A percentile compares a stretch with the other conserved stretches of the same genome.
These are phyloP conservation scores for Lasiurus borealis DNA, from an alignment of 2,113 vertebrate genomes.

Conservation along the genomic window DNA sequence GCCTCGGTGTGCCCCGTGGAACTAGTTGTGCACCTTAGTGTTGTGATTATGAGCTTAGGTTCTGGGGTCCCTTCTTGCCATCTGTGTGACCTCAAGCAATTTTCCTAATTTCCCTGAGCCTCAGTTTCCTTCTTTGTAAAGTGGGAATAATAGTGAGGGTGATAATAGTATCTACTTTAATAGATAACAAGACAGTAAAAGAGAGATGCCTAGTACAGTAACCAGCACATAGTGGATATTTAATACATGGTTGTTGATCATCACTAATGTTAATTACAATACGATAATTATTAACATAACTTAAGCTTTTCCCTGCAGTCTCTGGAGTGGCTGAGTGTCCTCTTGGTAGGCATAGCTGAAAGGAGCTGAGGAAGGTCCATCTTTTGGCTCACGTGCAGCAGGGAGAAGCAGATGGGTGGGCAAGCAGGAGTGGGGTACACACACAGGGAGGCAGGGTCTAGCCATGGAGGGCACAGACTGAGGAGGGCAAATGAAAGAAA, in stretches of 20 bases:
- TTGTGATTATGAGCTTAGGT: not conserved
- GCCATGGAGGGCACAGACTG: not conserved
- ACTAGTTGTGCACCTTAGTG: not conserved
- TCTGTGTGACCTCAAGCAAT: not conserved
- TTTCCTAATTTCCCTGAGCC: not conserved
- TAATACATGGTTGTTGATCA: not conserved
- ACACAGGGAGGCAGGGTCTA: not conserved
- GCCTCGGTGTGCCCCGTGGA: not conserved
- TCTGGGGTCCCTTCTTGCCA: not conserved
- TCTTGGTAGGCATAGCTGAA: not conserved
- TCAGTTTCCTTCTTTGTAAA: conserved; percentile 41
- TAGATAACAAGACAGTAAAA: not conserved
- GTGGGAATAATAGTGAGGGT: not conserved
- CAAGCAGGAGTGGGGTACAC: not conserved
- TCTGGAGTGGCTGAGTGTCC: not conserved
- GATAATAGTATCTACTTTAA: too few relatives aligned
- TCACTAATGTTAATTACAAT: not conserved
- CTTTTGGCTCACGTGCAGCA: not conserved
- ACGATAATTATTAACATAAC: not conserved
- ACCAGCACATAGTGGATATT: not conserved
- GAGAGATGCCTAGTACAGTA: not conserved
- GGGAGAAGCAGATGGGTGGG: not conserved
- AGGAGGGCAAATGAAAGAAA: not conserved
- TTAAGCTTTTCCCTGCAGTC: not conserved
- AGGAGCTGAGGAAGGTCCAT: not conserved